A percentile compares a stretch with the other conserved stretches of the same genome.
Evolutionary conservation across 2,888 invertebrate genomes (phyloP).

Genomic region (Vesta saturnalis): DNA sequence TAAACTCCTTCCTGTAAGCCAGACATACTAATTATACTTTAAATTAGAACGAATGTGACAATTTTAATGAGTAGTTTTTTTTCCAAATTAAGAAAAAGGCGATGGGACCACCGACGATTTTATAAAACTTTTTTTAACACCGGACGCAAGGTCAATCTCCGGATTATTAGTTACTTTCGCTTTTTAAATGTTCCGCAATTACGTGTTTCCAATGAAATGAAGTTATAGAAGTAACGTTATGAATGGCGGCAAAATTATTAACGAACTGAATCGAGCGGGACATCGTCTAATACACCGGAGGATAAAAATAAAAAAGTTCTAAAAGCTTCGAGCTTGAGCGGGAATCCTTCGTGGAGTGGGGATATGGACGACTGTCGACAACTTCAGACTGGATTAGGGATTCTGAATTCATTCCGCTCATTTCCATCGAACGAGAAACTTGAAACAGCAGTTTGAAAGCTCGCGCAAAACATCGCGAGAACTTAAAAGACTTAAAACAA

Average conservation of each 20-base stretch:
- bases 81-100: slow-evolving; percentile 27
- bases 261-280: slow-evolving; percentile 26
- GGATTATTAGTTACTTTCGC: slow-evolving; percentile 26
- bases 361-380: slow-evolving; percentile 27
- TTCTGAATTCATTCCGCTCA: slow-evolving; percentile 35
- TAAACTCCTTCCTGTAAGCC: slow-evolving; percentile 40
- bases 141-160: slow-evolving; percentile 20
- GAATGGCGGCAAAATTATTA: slow-evolving; percentile 39
- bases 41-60: slow-evolving; percentile 38
- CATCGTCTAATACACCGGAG: slow-evolving; percentile 20
- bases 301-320: slow-evolving; percentile 22
- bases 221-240: slow-evolving; percentile 31
- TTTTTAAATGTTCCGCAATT: slow-evolving; percentile 32
- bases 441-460: slow-evolving; percentile 20
- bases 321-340: slow-evolving; percentile 34
- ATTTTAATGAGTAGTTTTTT: slow-evolving; percentile 33
- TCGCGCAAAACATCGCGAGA: slow-evolving; percentile 26
- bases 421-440: slow-evolving; percentile 25
- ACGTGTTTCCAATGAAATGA: slow-evolving; percentile 27
- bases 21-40: slow-evolving; percentile 37
- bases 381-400: slow-evolving; percentile 32
- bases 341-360: slow-evolving; percentile 38
- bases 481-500: slow-evolving; percentile 19
- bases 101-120: slow-evolving; percentile 32
- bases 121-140: slow-evolving; percentile 9